A percentile compares a stretch with the other conserved stretches of the same genome.
Evolutionary conservation across 2,113 vertebrate genomes (phyloP).

Genomic region (Trematomus loennbergii): DNA sequence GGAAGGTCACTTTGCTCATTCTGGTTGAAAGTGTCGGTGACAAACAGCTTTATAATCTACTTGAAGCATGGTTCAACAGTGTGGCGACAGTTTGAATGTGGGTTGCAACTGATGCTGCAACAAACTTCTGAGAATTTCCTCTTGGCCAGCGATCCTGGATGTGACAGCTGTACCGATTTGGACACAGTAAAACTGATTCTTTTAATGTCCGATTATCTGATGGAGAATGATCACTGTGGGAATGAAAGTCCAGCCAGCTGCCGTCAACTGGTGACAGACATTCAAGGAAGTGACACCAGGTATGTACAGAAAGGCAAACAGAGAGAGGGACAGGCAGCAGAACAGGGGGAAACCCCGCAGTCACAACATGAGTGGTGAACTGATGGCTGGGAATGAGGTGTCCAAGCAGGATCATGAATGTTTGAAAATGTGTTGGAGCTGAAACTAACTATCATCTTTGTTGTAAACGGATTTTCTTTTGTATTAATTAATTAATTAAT

Average conservation of each 20-base stretch:
- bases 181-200: conserved; percentile 1
- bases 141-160: background rate
- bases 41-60: conserved; percentile 41
- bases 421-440: background rate
- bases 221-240: background rate
- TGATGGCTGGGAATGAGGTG: conserved; percentile 21
- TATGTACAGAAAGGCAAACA: conserved; percentile 10
- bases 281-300: conserved; percentile 12
- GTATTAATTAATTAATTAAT: no score
- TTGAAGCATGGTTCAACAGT: conserved; percentile 24
- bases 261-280: background rate
- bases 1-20: conserved; percentile 22
- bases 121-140: conserved; percentile 28
- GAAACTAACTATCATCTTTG: background rate
- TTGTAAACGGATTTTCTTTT: no score
- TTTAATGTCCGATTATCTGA: conserved; percentile 11
- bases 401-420: conserved; percentile 15
- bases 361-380: conserved; percentile 8
- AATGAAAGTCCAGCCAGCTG: conserved; percentile 24
- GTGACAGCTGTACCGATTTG: conserved; percentile 3
- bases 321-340: conserved; percentile 2
- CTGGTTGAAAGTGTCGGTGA: conserved; percentile 17
- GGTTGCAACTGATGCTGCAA: conserved; percentile 37
- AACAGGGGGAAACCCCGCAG: conserved; percentile 11
- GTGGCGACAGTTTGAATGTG: conserved; percentile 15